phyloP scores from a whole-genome alignment of 2,797 vertebrate species.

The Pangasius mekongensis region DNA sequence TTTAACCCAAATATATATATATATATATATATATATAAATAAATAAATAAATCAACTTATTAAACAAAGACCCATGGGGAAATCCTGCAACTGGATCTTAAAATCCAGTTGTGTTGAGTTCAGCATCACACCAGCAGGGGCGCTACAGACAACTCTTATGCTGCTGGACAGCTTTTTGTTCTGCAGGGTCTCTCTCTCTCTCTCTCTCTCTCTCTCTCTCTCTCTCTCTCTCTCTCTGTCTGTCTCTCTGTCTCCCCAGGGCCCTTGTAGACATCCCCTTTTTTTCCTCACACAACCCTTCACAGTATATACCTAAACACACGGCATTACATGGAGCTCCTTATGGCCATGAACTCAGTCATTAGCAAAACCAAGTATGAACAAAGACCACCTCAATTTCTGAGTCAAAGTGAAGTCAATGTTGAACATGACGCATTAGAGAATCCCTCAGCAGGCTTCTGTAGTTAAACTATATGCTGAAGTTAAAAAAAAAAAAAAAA shows the following conservation, averaged over 20 bases:
- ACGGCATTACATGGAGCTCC: too few species aligned
- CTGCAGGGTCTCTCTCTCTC: neutral
- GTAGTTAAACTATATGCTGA: too few species aligned
- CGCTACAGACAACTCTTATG: neutral
- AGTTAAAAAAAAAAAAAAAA: neutral
- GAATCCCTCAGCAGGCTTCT: neutral
- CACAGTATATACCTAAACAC: neutral
- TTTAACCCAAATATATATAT: neutral
- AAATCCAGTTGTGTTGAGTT: neutral
- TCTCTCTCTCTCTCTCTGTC: neutral
- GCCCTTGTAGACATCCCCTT: neutral
- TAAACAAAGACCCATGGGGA: too few species aligned
- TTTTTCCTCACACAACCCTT: neutral
- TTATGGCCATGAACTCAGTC: too few species aligned
- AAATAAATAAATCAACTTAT: neutral
- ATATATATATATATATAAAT: neutral
- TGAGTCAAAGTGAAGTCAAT: neutral
- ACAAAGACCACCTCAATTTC: neutral
- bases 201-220: too few species aligned
- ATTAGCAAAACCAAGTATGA: neutral
- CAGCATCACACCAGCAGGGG: constrained; percentile 13
- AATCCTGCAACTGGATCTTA: neutral
- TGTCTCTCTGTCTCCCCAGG: neutral
- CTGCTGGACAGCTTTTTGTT: neutral
- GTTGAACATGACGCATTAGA: neutral